Conservation (phyloP, 1,140 invertebrate genomes). For the Cydia amplana region DNA sequence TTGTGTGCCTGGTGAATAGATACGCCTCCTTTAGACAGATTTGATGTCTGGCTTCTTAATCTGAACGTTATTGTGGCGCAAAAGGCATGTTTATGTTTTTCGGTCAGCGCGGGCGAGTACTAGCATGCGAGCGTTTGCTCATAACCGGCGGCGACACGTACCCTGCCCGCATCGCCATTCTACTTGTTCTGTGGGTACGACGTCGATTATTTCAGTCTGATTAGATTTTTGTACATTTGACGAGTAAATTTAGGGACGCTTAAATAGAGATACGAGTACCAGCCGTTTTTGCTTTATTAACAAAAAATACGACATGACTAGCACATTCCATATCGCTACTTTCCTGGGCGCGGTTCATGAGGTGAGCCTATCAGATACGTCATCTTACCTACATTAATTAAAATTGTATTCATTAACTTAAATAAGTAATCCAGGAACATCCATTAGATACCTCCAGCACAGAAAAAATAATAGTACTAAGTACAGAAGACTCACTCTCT, state of each 20-base stretch:
- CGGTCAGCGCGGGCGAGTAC: too few species aligned
- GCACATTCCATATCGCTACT: conserved; percentile 14
- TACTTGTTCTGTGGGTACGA: too few species aligned
- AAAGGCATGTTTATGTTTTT: too few species aligned
- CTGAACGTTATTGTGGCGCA: too few species aligned
- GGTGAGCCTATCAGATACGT: conserved; percentile 16
- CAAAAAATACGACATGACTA: background rate
- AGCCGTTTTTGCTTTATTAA: background rate
- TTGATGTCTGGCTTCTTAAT: too few species aligned
- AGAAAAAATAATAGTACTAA: too few species aligned
- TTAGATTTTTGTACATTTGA: background rate
- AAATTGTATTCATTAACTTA: conserved; percentile 19
- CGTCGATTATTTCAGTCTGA: background rate
- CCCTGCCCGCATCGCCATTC: too few species aligned
- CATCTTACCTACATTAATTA: conserved; percentile 24
- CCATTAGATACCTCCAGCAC: background rate
- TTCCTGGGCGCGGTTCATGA: conserved; percentile 18
- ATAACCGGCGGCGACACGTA: too few species aligned
- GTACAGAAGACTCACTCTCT: too few species aligned
- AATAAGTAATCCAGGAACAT: background rate
- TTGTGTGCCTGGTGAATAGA: too few species aligned
- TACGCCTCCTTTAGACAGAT: too few species aligned
- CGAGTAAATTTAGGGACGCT: background rate
- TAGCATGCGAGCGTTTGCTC: too few species aligned
- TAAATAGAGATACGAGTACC: background rate